Evolutionary conservation across 2,888 invertebrate genomes (phyloP).

Genomic region (Oscheius sp.): DNA sequence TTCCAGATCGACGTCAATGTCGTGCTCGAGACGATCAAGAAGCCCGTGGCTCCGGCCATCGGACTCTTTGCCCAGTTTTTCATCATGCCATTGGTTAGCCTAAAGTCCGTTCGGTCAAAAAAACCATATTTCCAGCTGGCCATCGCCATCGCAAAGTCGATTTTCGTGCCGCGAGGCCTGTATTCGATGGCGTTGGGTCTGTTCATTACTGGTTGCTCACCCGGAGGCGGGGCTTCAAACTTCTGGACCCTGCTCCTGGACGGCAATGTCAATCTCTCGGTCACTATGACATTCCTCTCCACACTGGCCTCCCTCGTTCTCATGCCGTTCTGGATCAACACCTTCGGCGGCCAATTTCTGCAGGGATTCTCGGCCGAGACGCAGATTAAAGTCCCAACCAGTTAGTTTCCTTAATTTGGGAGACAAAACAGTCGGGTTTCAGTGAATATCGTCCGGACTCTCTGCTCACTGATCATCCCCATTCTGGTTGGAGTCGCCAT

Average conservation of each 20-base stretch:
- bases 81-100: slow-evolving; percentile 77
- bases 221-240: slow-evolving; percentile 88
- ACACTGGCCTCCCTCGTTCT: slow-evolving; percentile 86
- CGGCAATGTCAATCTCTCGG: slow-evolving; percentile 91
- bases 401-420: neutral
- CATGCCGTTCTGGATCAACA: slow-evolving; percentile 77
- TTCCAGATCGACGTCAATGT: slow-evolving; percentile 68
- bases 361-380: slow-evolving; percentile 56
- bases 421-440: neutral
- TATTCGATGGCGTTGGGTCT: slow-evolving; percentile 73
- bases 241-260: slow-evolving; percentile 92
- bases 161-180: slow-evolving; percentile 64
- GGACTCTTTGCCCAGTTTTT: slow-evolving; percentile 77
- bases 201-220: slow-evolving; percentile 69
- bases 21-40: slow-evolving; percentile 73
- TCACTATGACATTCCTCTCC: slow-evolving; percentile 93
- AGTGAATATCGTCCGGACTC: slow-evolving; percentile 66
- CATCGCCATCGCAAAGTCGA: slow-evolving; percentile 65
- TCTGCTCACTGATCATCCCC: slow-evolving; percentile 75
- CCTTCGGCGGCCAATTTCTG: slow-evolving; percentile 74
- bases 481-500: slow-evolving; percentile 76
- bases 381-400: slow-evolving; percentile 51
- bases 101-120: neutral
- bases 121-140: slow-evolving; percentile 60
- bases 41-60: slow-evolving; percentile 76